These are phyloP conservation scores for Pseudochaenichthys georgianus DNA, from an alignment of 2,797 vertebrate species.

Conservation along the genomic window DNA sequence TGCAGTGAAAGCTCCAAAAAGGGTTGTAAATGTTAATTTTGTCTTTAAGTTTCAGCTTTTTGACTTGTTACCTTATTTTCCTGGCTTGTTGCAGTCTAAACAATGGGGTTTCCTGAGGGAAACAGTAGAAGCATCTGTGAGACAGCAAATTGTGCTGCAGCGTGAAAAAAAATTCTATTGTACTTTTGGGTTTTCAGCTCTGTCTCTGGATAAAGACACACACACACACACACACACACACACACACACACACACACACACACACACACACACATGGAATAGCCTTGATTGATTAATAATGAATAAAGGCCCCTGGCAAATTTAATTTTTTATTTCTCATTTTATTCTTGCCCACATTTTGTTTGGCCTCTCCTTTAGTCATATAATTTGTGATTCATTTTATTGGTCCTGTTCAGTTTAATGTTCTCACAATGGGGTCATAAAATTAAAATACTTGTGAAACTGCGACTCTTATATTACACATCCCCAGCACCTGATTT, in stretches of 20 bases:
- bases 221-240: conserved; percentile 16
- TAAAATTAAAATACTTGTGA: conserved; percentile 65
- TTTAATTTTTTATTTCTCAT: conserved; percentile 80
- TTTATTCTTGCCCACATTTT: conserved; percentile 64
- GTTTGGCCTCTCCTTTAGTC: conserved; percentile 59
- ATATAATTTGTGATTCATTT: conserved; percentile 67
- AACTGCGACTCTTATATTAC: conserved; percentile 41
- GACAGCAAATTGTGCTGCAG: conserved; percentile 6
- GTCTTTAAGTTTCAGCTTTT: not conserved
- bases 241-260: conserved; percentile 18
- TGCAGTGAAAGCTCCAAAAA: too few relatives aligned
- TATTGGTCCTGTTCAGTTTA: conserved; percentile 61
- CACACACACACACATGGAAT: conserved; percentile 22
- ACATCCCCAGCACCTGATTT: conserved; percentile 54
- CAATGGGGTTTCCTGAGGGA: not conserved
- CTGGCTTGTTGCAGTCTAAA: not conserved
- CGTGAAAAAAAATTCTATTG: conserved; percentile 13
- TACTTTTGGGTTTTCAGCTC: conserved; percentile 17
- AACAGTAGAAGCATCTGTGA: not conserved
- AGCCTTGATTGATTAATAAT: conserved; percentile 81
- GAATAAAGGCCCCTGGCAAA: conserved; percentile 80
- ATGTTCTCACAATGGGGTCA: conserved; percentile 45
- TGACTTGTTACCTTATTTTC: not conserved
- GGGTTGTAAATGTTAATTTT: too few relatives aligned
- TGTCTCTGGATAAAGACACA: conserved; percentile 35